These are phyloP conservation scores for Monochamus saltuarius DNA, from an alignment of 1,140 invertebrate genomes.

Conservation along the genomic window DNA sequence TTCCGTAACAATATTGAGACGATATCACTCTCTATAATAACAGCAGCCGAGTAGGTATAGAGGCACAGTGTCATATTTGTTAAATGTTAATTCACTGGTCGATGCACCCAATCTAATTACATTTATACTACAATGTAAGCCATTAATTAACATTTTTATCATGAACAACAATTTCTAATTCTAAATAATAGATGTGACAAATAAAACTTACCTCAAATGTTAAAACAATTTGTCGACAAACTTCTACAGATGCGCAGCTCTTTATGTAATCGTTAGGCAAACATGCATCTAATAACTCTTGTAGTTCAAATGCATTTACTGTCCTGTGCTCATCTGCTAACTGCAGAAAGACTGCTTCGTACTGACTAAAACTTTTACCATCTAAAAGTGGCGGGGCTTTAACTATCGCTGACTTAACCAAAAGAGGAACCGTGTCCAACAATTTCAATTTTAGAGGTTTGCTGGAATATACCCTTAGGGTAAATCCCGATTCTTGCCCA, in stretches of 20 bases:
- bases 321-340: constrained; percentile 85
- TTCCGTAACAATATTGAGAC: no score
- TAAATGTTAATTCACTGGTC: no score
- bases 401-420: constrained; percentile 71
- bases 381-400: constrained; percentile 69
- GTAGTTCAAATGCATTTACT: constrained; percentile 88
- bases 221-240: constrained; percentile 85
- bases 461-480: constrained; percentile 77
- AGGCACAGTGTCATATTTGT: no score
- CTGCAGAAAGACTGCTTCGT: constrained; percentile 87
- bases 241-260: constrained; percentile 89
- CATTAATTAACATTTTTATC: no score
- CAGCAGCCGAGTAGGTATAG: no score
- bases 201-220: constrained; percentile 75
- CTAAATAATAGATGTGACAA: no score
- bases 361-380: constrained; percentile 77
- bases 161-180: no score
- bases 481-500: constrained; percentile 84
- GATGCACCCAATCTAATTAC: no score
- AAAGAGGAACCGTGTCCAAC: constrained; percentile 72
- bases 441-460: constrained; percentile 82
- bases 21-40: no score
- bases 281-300: constrained; percentile 88
- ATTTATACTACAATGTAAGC: no score
- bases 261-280: constrained; percentile 94